A percentile compares a stretch with the other conserved stretches of the same genome.
These are phyloP conservation scores for Ginglymostoma cirratum DNA, from an alignment of 2,113 vertebrate genomes.

Conservation along the genomic window DNA sequence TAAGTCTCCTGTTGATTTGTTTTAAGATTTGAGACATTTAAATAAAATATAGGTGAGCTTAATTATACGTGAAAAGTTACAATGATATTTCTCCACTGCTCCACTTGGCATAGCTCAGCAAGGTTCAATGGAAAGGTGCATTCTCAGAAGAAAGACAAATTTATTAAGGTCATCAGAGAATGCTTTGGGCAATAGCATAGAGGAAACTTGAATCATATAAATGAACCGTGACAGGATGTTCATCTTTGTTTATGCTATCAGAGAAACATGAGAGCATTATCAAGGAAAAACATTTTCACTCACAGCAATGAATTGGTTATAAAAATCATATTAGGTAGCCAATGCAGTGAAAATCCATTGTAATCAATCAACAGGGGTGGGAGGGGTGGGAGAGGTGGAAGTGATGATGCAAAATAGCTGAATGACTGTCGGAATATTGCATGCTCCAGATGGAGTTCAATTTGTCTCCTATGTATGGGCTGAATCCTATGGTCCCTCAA, in stretches of 20 bases:
- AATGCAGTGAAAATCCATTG: neutral
- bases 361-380: neutral
- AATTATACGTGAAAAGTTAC: neutral
- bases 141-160: neutral
- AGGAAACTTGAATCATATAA: neutral
- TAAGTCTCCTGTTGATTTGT: neutral
- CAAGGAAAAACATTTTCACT: neutral
- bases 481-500: too few relatives aligned
- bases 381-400: neutral
- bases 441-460: too few relatives aligned
- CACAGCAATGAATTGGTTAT: neutral
- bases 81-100: neutral
- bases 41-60: neutral
- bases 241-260: neutral
- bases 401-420: neutral
- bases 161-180: neutral
- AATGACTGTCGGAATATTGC: neutral
- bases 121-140: neutral
- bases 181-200: neutral
- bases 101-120: neutral
- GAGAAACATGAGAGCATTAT: neutral
- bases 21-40: neutral
- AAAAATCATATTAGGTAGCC: neutral
- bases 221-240: neutral
- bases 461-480: too few relatives aligned